Conservation (phyloP, 92 coral and sea anemone species). For the Diadumene lineata region DNA sequence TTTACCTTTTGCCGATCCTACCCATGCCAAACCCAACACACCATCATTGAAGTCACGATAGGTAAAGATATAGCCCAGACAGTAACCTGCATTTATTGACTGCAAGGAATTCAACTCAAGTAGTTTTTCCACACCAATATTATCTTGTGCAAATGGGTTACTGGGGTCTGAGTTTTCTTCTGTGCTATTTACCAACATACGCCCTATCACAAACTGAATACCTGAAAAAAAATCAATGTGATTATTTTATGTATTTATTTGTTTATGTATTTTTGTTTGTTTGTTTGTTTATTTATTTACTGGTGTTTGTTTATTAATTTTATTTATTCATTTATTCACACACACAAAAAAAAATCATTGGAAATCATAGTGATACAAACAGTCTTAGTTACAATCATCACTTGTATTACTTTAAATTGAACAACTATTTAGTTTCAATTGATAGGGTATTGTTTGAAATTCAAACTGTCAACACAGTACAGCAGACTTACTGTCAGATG, state of each 20-base stretch:
- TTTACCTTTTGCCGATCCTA: slow-evolving; percentile 64
- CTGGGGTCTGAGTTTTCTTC: not conserved
- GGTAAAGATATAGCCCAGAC: slow-evolving; percentile 84
- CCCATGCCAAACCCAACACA: slow-evolving; percentile 99
- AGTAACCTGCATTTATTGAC: slow-evolving; percentile 47
- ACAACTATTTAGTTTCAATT: no score
- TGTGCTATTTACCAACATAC: slow-evolving; percentile 75
- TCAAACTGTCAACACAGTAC: not conserved
- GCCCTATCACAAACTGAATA: slow-evolving; percentile 75
- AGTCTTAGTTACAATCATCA: no score
- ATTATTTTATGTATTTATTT: no score
- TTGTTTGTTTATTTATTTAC: no score
- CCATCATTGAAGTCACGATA: slow-evolving; percentile 97
- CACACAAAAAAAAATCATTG: no score
- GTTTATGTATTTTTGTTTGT: no score
- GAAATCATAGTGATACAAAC: no score
- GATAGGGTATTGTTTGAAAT: not conserved
- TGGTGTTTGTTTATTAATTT: no score
- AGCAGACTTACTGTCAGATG: slow-evolving; percentile 54
- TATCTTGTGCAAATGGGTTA: slow-evolving; percentile 64
- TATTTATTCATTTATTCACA: no score
- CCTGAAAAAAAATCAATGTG: no score
- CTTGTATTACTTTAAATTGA: no score
- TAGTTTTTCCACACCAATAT: slow-evolving; percentile 92
- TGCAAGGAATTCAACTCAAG: slow-evolving; percentile 84